Evolutionary conservation across 2,888 invertebrate species (phyloP).

Genomic region (Teinopalpus imperialis): DNA sequence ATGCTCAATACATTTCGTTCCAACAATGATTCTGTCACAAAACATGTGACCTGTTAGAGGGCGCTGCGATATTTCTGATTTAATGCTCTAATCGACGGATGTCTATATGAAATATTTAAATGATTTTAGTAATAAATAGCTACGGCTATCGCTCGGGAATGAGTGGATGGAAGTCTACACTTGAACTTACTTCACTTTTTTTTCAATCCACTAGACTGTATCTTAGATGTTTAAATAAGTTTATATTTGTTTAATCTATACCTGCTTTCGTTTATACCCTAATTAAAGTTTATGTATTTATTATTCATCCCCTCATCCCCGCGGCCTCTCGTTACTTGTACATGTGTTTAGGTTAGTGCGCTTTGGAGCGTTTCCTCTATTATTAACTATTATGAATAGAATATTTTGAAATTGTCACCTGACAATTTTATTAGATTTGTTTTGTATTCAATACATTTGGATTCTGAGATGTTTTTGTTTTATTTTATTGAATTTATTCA

Average conservation of each 20-base stretch:
- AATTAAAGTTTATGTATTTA: too few species aligned
- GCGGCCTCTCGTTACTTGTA: conserved; percentile 11
- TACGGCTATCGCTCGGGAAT: conserved; percentile 34
- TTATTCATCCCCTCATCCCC: not conserved
- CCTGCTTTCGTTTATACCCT: too few species aligned
- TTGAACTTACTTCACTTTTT: too few species aligned
- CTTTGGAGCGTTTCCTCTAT: conserved; percentile 37
- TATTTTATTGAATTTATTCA: conserved; percentile 31
- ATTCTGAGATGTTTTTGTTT: conserved; percentile 57
- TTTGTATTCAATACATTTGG: conserved; percentile 81
- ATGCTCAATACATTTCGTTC: conserved; percentile 22
- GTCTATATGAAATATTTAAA: conserved; percentile 40
- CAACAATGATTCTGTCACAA: conserved; percentile 27
- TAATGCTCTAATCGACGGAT: conserved; percentile 25
- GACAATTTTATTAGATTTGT: conserved; percentile 77
- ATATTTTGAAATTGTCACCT: conserved; percentile 73
- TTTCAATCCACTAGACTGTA: too few species aligned
- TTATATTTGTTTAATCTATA: too few species aligned
- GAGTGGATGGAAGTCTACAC: not conserved
- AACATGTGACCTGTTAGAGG: conserved; percentile 22
- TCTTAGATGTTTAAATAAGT: too few species aligned
- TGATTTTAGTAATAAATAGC: conserved; percentile 42
- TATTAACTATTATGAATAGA: conserved; percentile 67
- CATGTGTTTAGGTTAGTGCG: conserved; percentile 25
- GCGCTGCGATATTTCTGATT: conserved; percentile 12